These are phyloP conservation scores for Chionomys nivalis DNA, from an alignment of 2,113 vertebrate species.

Conservation along the genomic window DNA sequence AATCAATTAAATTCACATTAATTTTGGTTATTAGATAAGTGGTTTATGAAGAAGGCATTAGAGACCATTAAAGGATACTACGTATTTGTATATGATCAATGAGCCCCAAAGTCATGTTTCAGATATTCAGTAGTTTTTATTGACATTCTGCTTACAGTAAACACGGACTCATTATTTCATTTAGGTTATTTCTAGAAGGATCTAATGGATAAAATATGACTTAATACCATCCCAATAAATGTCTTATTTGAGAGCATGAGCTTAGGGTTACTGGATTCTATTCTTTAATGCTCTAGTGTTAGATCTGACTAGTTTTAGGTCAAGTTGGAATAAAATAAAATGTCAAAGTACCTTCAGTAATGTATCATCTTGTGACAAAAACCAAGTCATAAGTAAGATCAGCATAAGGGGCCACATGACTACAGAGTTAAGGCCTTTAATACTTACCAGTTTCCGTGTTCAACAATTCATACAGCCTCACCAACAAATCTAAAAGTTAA, in stretches of 20 bases:
- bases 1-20: slow-evolving; percentile 28
- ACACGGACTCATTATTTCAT: not conserved
- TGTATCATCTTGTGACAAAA: not conserved
- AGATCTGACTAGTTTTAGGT: not conserved
- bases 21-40: not conserved
- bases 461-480: not conserved
- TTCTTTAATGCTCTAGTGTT: not conserved
- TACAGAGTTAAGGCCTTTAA: not conserved
- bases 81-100: not conserved
- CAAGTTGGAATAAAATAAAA: not conserved
- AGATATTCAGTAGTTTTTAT: not conserved
- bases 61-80: not conserved
- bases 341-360: not conserved
- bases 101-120: not conserved
- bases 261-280: not conserved
- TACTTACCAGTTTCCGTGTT: not conserved
- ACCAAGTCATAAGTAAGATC: not conserved
- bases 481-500: not conserved
- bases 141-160: not conserved
- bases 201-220: not conserved
- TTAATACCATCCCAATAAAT: not conserved
- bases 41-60: not conserved
- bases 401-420: not conserved
- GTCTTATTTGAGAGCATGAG: not conserved
- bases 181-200: not conserved